Base-by-base conservation (phyloP, 1,140 invertebrate genomes). In the Euura lappo region DNA sequence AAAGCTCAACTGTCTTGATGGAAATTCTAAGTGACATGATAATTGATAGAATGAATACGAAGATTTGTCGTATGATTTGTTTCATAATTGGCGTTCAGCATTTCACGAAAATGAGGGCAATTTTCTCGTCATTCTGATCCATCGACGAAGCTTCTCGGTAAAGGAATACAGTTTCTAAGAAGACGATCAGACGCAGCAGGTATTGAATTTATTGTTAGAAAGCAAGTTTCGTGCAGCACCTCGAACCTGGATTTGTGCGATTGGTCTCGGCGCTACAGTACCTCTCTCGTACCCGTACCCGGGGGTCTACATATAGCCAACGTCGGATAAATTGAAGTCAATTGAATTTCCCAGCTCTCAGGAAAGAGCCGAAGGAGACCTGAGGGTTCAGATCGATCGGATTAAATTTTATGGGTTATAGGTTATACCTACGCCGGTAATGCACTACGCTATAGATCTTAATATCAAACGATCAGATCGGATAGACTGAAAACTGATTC, bases 191-290 rank as follows among this genome's bases (percentile, higher is more conserved):
- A 28, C 28, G 28, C 28, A 28, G 28, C 28, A 28, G 28, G 28
- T 28, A 28, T 28, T 28, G 28, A 28, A 28, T 28, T 28, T 28
- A 28, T 28, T 28, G 28, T 28, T 28, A 28, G 28, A 28, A 28
- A 28, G 28, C 28, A 28, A 28, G 28, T 28, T 28, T 28, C 28
- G 28, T 28, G 28, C 28, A 28, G 28, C 28, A 28, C 28, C 28
- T 28, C 28, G 51, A 60, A 60, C 8, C 51, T 60, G 70, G 72
- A 73, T 73, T 70, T 66, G 60, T 70, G 72, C 67, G 65, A 69
- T 64, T 28, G 28, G 28, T 28, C 28, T 28, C 28, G 28, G 28
- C 28, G 28, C 28, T 28, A 28, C 28, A 28, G 28, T 28, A 28
- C 28, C 1, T 28, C 28, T 28, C 28, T 28, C 28, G 64, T 45